Evolutionary conservation across 2,797 vertebrate species (phyloP), one percentile per base, ranked within the genome.

Genomic region (Esox masquinongy): DNA sequence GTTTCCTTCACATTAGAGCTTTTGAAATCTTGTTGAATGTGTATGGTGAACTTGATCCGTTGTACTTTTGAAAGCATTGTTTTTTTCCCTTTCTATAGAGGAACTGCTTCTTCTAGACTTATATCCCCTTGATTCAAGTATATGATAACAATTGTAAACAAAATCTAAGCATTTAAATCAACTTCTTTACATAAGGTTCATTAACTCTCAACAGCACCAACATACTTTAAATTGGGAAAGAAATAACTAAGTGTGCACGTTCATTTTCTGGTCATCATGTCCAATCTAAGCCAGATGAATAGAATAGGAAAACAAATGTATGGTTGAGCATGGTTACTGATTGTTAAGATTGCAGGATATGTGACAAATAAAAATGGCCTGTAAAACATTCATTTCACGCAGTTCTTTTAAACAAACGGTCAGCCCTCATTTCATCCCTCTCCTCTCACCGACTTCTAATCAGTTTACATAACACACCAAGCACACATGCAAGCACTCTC

Each of bases 121-220:
- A 72, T 39, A 36, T 61, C 71, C 71, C 39, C 34, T 31, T 61
- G 53, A 73, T 73, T 73, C 71, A 73, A 73, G 71, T 73, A 73
- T 61, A 22, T 61, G 36, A 29, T 61, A 43, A 43, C 53, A 17
- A 39, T 61, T 73, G 71, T 73, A 73, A 73, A 73, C 71, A 61
- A 73, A 39, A 73, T 73, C 51, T 56, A 73, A 53, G 71, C 53
- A 73, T 59, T 56, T 34, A 39, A 16, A 36, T 61, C 12, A 43
- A 73, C 51, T 61, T 73, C 53, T 39, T 61, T 61, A 73, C 31
- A 63, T 50, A 61, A 22, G 9, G 29, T 53, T 56, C 34, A 59
- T 73, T 43, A 73, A n/a, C 34, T 24, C 50, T 73, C 71, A 61
- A 39, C 71, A 73, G 71, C 71, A 73, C 71, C 71, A 73, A 73